Evolutionary conservation across 2,888 invertebrate genomes (phyloP).

Genomic region (Colostygia pectinataria): DNA sequence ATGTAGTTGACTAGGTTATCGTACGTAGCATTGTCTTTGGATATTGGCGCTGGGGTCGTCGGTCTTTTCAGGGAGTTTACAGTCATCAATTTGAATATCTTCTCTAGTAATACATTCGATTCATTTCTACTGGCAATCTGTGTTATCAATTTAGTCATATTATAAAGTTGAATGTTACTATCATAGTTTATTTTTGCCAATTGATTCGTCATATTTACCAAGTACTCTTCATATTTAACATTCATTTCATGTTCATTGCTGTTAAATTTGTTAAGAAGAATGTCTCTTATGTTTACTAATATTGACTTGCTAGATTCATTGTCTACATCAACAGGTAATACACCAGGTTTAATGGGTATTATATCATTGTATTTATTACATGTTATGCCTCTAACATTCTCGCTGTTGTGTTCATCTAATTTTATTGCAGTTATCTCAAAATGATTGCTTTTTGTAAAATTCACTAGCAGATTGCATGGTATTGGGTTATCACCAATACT

Average conservation of each 20-base stretch:
- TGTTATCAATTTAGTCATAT: slow-evolving; percentile 30
- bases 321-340: background rate
- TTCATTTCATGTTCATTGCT: slow-evolving; percentile 10
- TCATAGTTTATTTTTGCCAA: slow-evolving; percentile 31
- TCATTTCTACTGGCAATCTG: slow-evolving; percentile 22
- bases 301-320: slow-evolving; percentile 8
- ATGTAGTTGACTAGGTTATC: slow-evolving; percentile 40
- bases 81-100: slow-evolving; percentile 25
- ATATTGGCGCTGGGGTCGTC: slow-evolving; percentile 20
- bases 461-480: slow-evolving; percentile 52
- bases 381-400: slow-evolving; percentile 43
- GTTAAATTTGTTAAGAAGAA: slow-evolving; percentile 31
- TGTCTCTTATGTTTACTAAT: slow-evolving; percentile 36
- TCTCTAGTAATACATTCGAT: slow-evolving; percentile 26
- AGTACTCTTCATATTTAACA: slow-evolving; percentile 24
- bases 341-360: slow-evolving; percentile 5
- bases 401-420: slow-evolving; percentile 39
- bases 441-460: slow-evolving; percentile 37
- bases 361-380: slow-evolving; percentile 37
- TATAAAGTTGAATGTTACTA: slow-evolving; percentile 27
- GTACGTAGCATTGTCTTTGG: slow-evolving; percentile 34
- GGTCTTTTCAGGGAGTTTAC: slow-evolving; percentile 20
- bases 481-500: slow-evolving; percentile 69
- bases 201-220: slow-evolving; percentile 31
- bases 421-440: slow-evolving; percentile 49